Evolutionary conservation across 2,888 invertebrate genomes (phyloP).

Genomic region (Tyria jacobaeae): DNA sequence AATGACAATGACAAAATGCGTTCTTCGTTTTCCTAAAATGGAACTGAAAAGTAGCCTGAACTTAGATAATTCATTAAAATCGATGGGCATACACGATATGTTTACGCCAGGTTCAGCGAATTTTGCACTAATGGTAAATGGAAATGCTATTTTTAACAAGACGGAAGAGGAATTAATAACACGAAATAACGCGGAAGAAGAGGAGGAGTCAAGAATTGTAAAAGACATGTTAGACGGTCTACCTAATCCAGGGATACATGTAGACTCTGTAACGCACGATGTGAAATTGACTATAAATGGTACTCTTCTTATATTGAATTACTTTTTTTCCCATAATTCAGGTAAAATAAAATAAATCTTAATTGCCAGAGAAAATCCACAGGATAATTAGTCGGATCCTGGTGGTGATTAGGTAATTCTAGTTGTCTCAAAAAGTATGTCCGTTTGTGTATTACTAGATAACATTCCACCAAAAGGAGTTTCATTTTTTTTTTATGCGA

Average conservation of each 20-base stretch:
- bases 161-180: conserved; percentile 62
- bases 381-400: too few relatives aligned
- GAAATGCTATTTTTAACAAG: conserved; percentile 48
- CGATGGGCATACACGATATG: conserved; percentile 87
- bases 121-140: conserved; percentile 88
- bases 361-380: too few relatives aligned
- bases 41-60: conserved; percentile 87
- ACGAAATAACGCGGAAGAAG: conserved; percentile 46
- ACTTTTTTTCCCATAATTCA: too few relatives aligned
- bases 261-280: conserved; percentile 88
- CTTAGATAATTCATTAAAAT: conserved; percentile 84
- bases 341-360: too few relatives aligned
- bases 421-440: too few relatives aligned
- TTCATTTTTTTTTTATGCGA: too few relatives aligned
- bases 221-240: conserved; percentile 62
- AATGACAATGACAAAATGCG: conserved; percentile 77
- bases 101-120: conserved; percentile 88
- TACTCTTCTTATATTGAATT: conserved; percentile 35
- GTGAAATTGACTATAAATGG: conserved; percentile 88
- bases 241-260: conserved; percentile 87
- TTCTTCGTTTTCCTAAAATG: conserved; percentile 91
- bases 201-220: conserved; percentile 32
- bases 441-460: too few relatives aligned
- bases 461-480: too few relatives aligned
- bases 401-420: too few relatives aligned